Conservation (phyloP, 2,888 invertebrate species). For the Netelia melanura region DNA sequence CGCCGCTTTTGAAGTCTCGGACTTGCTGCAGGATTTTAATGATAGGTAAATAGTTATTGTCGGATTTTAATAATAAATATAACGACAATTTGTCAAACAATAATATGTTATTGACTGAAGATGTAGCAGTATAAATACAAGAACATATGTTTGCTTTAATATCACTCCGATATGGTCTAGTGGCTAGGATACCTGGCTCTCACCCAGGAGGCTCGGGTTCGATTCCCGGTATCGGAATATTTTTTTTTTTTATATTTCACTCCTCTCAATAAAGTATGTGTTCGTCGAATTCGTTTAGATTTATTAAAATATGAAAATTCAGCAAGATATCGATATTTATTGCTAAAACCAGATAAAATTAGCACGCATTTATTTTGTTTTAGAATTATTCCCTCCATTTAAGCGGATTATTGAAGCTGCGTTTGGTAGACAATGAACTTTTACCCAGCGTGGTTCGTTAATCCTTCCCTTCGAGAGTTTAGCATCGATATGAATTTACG, state of each 20-base stretch:
- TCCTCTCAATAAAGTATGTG: not conserved
- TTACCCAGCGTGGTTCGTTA: conserved; percentile 67
- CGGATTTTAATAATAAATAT: no score
- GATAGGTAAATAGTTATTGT: no score
- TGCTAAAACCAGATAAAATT: no score
- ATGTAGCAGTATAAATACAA: not conserved
- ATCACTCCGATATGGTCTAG: conserved; percentile 86
- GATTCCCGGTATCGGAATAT: conserved; percentile 87
- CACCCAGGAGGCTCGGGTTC: conserved; percentile 89
- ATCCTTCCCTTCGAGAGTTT: not conserved
- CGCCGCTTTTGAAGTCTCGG: not conserved
- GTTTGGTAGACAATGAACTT: conserved; percentile 56
- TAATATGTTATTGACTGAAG: not conserved
- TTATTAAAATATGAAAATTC: not conserved
- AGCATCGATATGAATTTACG: not conserved
- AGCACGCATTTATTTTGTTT: no score
- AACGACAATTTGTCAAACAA: no score
- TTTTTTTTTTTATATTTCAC: conserved; percentile 74
- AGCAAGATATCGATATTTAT: no score
- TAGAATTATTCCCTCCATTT: no score
- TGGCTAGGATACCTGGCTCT: conserved; percentile 88
- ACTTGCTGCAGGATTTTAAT: not conserved
- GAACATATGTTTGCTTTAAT: not conserved
- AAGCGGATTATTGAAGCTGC: no score
- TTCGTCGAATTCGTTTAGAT: not conserved